These are phyloP conservation scores for Nemoura dubitans DNA, from an alignment of 2,888 invertebrate genomes.

Conservation along the genomic window DNA sequence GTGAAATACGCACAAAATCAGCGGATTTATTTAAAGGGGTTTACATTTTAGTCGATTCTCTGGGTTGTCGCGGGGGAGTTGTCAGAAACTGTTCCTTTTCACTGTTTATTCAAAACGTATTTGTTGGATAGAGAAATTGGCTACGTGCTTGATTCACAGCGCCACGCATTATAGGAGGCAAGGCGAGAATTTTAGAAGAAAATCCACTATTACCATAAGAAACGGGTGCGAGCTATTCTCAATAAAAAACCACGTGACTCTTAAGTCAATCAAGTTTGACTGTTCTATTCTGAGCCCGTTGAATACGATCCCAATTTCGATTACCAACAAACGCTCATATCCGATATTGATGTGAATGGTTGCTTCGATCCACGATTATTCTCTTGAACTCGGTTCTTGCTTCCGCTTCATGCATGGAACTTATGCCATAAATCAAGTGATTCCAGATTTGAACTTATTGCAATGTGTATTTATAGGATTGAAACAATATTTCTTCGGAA, in stretches of 20 bases:
- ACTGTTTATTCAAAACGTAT: neutral
- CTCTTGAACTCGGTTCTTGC: neutral
- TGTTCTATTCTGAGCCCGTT: neutral
- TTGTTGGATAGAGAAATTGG: neutral
- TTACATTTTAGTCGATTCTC: neutral
- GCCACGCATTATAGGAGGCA: neutral
- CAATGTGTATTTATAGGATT: conserved; percentile 16
- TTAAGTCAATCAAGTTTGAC: neutral
- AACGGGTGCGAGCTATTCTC: neutral
- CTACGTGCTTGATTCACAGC: neutral
- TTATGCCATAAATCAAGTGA: conserved; percentile 7
- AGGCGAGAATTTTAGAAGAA: neutral
- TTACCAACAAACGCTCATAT: neutral
- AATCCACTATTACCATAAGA: conserved; percentile 1
- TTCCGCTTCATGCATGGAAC: neutral
- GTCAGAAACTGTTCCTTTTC: neutral
- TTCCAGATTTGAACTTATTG: conserved; percentile 3
- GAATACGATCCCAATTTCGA: neutral
- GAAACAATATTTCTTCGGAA: conserved; percentile 27
- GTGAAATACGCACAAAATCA: conserved; percentile 12
- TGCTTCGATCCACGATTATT: neutral
- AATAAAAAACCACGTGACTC: neutral
- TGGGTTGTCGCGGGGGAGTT: neutral
- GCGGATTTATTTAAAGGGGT: neutral
- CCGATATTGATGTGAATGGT: neutral